phyloP scores from a whole-genome alignment of 2,113 vertebrate genomes.

The Tiliqua scincoides region DNA sequence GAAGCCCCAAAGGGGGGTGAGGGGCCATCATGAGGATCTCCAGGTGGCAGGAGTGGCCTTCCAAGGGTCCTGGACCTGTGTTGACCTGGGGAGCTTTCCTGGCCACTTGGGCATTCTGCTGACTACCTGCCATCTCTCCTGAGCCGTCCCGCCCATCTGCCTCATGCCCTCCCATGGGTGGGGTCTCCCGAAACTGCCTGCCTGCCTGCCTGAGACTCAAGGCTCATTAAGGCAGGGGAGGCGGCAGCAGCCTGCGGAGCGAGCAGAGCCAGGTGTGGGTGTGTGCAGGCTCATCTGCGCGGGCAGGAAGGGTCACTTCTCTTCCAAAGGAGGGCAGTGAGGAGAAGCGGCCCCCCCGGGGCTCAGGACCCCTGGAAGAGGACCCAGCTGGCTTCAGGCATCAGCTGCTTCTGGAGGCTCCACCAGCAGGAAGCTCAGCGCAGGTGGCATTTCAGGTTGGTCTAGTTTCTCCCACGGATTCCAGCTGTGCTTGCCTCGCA shows the following conservation, averaged over 20 bases:
- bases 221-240: background rate
- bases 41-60: background rate
- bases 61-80: background rate
- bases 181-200: background rate
- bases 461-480: constrained; percentile 51
- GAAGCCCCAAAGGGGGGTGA: no score
- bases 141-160: no score
- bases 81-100: no score
- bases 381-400: background rate
- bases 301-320: background rate
- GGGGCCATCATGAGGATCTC: no score
- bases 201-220: background rate
- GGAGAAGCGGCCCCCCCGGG: no score
- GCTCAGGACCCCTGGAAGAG: background rate
- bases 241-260: no score
- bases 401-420: constrained; percentile 22
- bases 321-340: background rate
- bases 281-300: no score
- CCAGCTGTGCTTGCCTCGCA: constrained; percentile 33
- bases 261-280: no score
- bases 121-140: no score
- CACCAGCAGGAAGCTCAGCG: constrained; percentile 42
- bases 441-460: constrained; percentile 42
- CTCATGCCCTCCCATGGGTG: background rate
- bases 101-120: background rate